Evolutionary conservation across 2,113 vertebrate species (phyloP), one percentile per base, ranked within the genome.

Genomic region (Athene cunicularia): DNA sequence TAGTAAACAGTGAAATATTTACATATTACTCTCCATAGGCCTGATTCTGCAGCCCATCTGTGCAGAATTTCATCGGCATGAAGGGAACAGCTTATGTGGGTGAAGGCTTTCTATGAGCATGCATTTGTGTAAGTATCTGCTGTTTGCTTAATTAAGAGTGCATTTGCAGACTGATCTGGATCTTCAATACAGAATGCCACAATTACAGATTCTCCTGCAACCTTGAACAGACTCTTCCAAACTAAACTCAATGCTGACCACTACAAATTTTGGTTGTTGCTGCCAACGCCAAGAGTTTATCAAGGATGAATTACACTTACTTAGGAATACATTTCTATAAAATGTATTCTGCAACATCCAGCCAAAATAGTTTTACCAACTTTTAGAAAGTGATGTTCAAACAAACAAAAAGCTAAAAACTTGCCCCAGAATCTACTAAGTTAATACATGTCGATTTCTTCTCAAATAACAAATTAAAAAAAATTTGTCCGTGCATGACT

Each of bases 1-100:
- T 95, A 94, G 84, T 80, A 89, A 95, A 88, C 72, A 85, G 37
- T 86, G 75, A 77, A 93, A 68, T 94, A 96, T 95, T 97, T 97
- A 85, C 91, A 88, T 32, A 83, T 37, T 79, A 5, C 24, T 72
- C 81, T 93, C 86, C 71, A 37, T 12, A 68, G 66, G 67, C 19
- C 58, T 81, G 84, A 87, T 50, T 74, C 82, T 94, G 85, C 86
- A 93, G 67, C 72, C 88, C 92, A 95, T 85, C 93, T 92, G 94
- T 88, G 92, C 72, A 80, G 62, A 47, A 77, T 80, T 92, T 90
- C 94, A 94, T 8, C 63, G 55, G 80, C 21, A 1, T 49, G 66
- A 91, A 84, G 83, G 56, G 80, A 96, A 68, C 27, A 68, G 76
- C 70, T 92, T 37, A 43, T 41, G 72, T 3, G 21, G 77, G 18